These are phyloP conservation scores for Trogon surrucura DNA, from an alignment of 2,113 vertebrate species.

Conservation along the genomic window DNA sequence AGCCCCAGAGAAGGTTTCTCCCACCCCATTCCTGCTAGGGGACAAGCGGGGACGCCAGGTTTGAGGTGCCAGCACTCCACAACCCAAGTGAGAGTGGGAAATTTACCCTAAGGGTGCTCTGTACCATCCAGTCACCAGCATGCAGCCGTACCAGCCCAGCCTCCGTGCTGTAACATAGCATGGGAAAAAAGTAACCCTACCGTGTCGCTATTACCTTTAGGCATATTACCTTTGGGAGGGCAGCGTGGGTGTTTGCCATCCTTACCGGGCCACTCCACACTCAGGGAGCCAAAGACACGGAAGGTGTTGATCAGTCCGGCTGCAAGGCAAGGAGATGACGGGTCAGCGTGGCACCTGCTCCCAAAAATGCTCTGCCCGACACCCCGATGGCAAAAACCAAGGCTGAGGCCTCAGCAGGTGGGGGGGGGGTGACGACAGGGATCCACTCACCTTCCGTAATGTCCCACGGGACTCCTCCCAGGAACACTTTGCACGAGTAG, in stretches of 20 bases:
- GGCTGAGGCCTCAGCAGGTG: background rate
- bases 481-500: slow-evolving; percentile 98
- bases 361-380: too few species aligned
- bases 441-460: slow-evolving; percentile 91
- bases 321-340: slow-evolving; percentile 44
- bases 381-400: background rate
- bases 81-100: background rate
- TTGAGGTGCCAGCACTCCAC: background rate
- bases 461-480: slow-evolving; percentile 98
- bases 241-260: slow-evolving; percentile 99
- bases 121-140: slow-evolving; percentile 70
- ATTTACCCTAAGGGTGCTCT: slow-evolving; percentile 52
- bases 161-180: slow-evolving; percentile 72
- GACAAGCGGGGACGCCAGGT: accelerated
- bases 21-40: background rate
- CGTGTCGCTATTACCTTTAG: slow-evolving; percentile 95
- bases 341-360: background rate
- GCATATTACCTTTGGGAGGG: slow-evolving; percentile 99
- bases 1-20: background rate
- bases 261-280: slow-evolving; percentile 99
- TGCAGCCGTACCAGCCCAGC: slow-evolving; percentile 73
- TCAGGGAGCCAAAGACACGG: slow-evolving; percentile 94
- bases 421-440: too few species aligned
- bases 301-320: slow-evolving; percentile 96
- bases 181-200: slow-evolving; percentile 86